phyloP scores from a whole-genome alignment of 2,113 vertebrate genomes.

The Tyto alba region DNA sequence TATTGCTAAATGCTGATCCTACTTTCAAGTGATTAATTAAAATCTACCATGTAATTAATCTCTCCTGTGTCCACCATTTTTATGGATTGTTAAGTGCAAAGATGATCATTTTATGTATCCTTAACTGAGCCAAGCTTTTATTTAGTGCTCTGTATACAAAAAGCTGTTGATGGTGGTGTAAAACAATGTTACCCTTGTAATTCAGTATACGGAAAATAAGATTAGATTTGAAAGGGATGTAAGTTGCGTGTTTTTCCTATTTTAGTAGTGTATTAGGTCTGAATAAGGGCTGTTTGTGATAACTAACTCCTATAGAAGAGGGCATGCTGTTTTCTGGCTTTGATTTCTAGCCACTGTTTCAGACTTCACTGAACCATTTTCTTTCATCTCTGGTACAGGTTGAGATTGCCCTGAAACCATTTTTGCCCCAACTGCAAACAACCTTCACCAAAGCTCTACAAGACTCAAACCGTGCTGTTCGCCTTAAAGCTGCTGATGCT shows the following conservation, averaged over 20 bases:
- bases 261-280: neutral
- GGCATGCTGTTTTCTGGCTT: neutral
- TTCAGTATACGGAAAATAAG: neutral
- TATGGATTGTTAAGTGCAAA: neutral
- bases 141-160: neutral
- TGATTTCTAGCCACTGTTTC: neutral
- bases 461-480: constrained; percentile 89
- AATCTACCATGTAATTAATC: neutral
- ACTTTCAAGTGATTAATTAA: neutral
- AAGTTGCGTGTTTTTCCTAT: neutral
- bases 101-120: neutral
- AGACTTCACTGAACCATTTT: neutral
- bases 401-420: constrained; percentile 94
- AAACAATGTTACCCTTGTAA: neutral
- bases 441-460: constrained; percentile 97
- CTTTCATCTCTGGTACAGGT: constrained; percentile 73
- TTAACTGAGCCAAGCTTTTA: neutral
- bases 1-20: neutral
- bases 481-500: constrained; percentile 90
- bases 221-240: neutral
- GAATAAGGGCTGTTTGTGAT: neutral
- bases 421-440: constrained; percentile 96
- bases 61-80: neutral
- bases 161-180: neutral
- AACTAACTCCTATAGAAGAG: neutral